These are phyloP conservation scores for Tyria jacobaeae DNA, from an alignment of 2,888 invertebrate species.

Conservation along the genomic window DNA sequence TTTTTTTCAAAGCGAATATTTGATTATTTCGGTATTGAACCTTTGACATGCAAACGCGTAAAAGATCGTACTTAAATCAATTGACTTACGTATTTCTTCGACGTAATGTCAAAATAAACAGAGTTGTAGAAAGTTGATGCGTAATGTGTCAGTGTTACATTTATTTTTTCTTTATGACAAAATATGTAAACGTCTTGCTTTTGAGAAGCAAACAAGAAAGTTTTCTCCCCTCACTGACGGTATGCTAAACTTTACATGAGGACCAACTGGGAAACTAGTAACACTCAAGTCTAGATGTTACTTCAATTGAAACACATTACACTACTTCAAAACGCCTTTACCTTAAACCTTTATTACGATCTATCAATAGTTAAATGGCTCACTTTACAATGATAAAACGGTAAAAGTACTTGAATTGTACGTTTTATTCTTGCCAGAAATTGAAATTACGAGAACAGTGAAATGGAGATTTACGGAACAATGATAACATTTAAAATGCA, in stretches of 20 bases:
- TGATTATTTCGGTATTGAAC: slow-evolving; percentile 12
- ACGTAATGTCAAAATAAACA: slow-evolving; percentile 1
- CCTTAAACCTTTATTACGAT: background rate
- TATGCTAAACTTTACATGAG: too few relatives aligned
- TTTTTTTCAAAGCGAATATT: slow-evolving; percentile 10
- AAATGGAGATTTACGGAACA: slow-evolving; percentile 45
- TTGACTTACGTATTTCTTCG: too few relatives aligned
- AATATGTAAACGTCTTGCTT: too few relatives aligned
- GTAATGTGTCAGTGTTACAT: too few relatives aligned
- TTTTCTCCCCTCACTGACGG: too few relatives aligned
- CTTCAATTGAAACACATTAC: background rate
- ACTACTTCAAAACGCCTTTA: background rate
- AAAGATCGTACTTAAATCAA: slow-evolving; percentile 13
- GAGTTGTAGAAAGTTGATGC: background rate
- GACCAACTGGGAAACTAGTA: background rate
- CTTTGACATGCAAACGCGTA: slow-evolving; percentile 1
- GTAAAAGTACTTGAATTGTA: slow-evolving; percentile 8
- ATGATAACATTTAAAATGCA: slow-evolving; percentile 48
- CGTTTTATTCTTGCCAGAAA: slow-evolving; percentile 31
- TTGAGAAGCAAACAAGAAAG: too few relatives aligned
- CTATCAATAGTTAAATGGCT: slow-evolving; percentile 6
- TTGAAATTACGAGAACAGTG: slow-evolving; percentile 47
- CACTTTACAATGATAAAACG: slow-evolving; percentile 4
- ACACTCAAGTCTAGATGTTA: background rate
- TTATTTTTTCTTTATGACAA: too few relatives aligned